Evolutionary conservation across 2,113 vertebrate species (phyloP).

Genomic region (Chauna torquata): DNA sequence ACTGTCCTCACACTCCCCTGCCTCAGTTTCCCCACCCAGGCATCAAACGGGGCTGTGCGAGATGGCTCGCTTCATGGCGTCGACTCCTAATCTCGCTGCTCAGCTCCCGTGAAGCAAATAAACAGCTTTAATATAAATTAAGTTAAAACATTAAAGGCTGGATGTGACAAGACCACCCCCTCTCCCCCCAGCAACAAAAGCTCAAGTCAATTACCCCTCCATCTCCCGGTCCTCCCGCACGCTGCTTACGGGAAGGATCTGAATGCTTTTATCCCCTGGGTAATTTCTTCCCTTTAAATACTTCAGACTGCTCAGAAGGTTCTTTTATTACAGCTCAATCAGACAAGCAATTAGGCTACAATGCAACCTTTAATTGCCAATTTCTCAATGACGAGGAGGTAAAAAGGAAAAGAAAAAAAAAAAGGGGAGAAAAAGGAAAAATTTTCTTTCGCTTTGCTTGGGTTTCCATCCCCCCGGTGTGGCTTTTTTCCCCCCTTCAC

Average conservation of each 20-base stretch:
- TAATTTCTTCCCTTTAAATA: background rate
- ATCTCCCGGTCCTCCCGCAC: background rate
- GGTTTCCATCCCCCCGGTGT: background rate
- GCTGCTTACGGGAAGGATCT: background rate
- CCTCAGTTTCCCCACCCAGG: background rate
- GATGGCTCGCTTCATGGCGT: background rate
- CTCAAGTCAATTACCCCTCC: background rate
- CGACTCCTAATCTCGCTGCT: rapidly evolving
- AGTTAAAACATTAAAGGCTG: background rate
- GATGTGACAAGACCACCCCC: background rate
- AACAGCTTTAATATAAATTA: background rate
- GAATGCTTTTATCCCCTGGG: background rate
- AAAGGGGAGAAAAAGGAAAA: background rate
- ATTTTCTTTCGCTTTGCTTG: background rate
- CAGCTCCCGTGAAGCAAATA: background rate
- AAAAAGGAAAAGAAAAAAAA: background rate
- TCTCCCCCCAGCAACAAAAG: background rate
- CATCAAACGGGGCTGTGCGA: background rate
- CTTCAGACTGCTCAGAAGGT: background rate
- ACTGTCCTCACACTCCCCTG: background rate
- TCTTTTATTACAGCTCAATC: background rate
- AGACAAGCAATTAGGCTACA: background rate
- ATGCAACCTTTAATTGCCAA: background rate
- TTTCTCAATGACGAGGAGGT: background rate
- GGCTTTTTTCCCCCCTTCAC: background rate